A percentile compares a stretch with the other conserved stretches of the same genome.
Evolutionary conservation across 1,140 invertebrate genomes (phyloP).

Genomic region (Bombus terrestris): DNA sequence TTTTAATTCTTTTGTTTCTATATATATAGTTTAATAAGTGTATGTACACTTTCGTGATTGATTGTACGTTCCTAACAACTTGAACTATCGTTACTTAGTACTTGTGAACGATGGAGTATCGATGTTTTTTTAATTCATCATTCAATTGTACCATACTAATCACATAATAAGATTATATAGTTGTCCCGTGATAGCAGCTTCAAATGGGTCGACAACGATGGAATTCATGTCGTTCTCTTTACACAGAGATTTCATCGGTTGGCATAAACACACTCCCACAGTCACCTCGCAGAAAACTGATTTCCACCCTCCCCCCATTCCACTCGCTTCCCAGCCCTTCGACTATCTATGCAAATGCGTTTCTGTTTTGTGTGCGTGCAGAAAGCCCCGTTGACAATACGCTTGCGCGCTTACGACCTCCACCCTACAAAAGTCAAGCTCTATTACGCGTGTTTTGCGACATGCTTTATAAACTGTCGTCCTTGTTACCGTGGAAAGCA

Average conservation of each 20-base stretch:
- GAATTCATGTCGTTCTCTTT: constrained; percentile 40
- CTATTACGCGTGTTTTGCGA: constrained; percentile 76
- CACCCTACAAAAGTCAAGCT: constrained; percentile 65
- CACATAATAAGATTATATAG: neutral
- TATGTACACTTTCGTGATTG: no score
- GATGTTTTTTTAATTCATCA: no score
- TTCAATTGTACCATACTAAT: neutral
- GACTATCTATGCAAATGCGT: constrained; percentile 73
- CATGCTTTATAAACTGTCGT: constrained; percentile 71
- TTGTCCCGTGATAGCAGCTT: neutral
- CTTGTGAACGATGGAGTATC: no score
- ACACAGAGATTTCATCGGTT: constrained; percentile 52
- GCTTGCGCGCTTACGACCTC: constrained; percentile 63
- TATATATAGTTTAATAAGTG: no score
- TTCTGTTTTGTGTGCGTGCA: constrained; percentile 73
- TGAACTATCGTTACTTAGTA: no score
- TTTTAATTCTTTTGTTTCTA: no score
- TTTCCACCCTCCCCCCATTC: constrained; percentile 59
- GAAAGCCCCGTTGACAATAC: constrained; percentile 73
- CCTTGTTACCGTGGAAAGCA: constrained; percentile 43
- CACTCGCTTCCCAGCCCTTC: neutral
- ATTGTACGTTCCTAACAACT: no score
- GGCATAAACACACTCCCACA: constrained; percentile 53
- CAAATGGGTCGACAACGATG: constrained; percentile 33
- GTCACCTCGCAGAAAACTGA: constrained; percentile 67